Percentiles rank a stretch among this genome's conserved stretches.
phyloP scores from a whole-genome alignment of 1,140 invertebrate genomes.

The Drosophila persimilis region DNA sequence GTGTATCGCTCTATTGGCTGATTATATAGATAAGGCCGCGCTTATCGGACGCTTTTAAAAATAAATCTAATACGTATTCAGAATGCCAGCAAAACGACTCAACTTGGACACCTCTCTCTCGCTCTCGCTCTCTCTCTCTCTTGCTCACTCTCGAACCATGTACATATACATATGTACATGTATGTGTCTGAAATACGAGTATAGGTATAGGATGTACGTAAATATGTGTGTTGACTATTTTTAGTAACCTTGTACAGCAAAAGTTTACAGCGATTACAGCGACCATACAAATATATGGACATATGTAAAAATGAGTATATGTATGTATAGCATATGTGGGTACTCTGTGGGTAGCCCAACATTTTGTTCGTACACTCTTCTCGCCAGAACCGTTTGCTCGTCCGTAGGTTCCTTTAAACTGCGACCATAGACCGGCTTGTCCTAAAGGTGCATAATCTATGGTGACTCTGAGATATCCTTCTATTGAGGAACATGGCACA shows the following conservation, averaged over 20 bases:
- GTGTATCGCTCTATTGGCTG: slow-evolving; percentile 34
- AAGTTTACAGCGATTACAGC: slow-evolving; percentile 53
- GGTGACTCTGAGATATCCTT: too few species aligned
- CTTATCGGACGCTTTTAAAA: slow-evolving; percentile 75
- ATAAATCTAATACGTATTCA: slow-evolving; percentile 77
- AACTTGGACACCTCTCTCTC: neutral
- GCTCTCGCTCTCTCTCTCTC: too few species aligned
- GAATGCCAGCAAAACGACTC: slow-evolving; percentile 22
- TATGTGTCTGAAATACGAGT: slow-evolving; percentile 16
- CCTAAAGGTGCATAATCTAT: too few species aligned
- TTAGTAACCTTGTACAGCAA: slow-evolving; percentile 51
- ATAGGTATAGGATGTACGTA: slow-evolving; percentile 3
- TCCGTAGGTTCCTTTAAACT: too few species aligned
- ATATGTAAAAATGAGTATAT: too few species aligned
- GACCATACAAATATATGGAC: neutral
- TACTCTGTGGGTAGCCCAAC: too few species aligned
- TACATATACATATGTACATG: slow-evolving; percentile 28
- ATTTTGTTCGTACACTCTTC: too few species aligned
- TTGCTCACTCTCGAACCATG: too few species aligned
- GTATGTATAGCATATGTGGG: too few species aligned
- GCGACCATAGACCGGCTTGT: too few species aligned
- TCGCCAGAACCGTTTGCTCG: too few species aligned
- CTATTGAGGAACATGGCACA: too few species aligned
- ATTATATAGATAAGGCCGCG: slow-evolving; percentile 69
- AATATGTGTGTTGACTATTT: slow-evolving; percentile 43